Base-by-base conservation (phyloP, 2,113 vertebrate species). In the Embiotoca jacksoni region DNA sequence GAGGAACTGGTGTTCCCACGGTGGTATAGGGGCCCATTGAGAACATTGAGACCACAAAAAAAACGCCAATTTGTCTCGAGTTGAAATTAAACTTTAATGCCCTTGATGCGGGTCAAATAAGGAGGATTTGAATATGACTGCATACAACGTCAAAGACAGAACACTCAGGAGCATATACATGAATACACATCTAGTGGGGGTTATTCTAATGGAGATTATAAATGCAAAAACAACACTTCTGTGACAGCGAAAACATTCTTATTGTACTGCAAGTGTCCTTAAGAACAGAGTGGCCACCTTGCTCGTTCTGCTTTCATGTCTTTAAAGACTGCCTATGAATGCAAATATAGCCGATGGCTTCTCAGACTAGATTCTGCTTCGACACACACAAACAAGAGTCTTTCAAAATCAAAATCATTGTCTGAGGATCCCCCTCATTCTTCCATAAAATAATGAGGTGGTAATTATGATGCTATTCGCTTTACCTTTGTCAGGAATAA, bases 41-140 rank as follows among this genome's bases (percentile, higher is more conserved):
- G 39, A 23, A 54, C 39, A 47, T 2, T 44, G 36, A 64, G 63
- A 33, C 71, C 35, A 32, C 44, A 67, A 73, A 79, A 84, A 78
- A 78, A 74, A 63, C 76, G 57, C 35, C 85, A 65, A 82, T 80
- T 85, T 33, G 65, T 52, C 59, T 78, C 55, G 85, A 88, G 76
- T 81, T 64, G 9, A 75, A 79, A 86, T 91, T 54, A 88, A 91
- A 85, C 55, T 82, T 88, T 81, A 46, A 89, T 83, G 16, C 47
- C 41, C 49, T 41, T 37, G 49, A 76, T 53, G 59, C 75, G 56
- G 15, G 60, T 49, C 64, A 56, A 53, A 50, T 72, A 39, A 50
- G 50, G 57, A 66, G 32, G 47, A 62, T 65, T 65, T 74, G 30
- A 52, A 73, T 55, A 33, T 13, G 36, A 66, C 71, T 72, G 52